Evolutionary conservation across 2,888 invertebrate genomes (phyloP), one percentile per base, ranked within the genome.

Genomic region (Pimpla rufipes): DNA sequence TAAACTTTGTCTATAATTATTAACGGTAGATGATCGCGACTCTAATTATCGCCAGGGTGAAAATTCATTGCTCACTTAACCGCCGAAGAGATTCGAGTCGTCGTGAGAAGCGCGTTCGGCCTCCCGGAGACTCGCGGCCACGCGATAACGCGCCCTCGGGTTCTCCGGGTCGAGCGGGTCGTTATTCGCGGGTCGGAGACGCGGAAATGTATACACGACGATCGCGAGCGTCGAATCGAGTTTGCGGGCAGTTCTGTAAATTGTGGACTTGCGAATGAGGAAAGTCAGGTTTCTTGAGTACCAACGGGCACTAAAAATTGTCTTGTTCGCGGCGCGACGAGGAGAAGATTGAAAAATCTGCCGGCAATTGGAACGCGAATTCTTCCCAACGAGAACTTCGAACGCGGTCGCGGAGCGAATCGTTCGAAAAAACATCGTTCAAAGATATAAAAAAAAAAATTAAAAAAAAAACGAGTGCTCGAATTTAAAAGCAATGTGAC

Each of bases 1-100:
- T 74, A 66, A 62, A 74, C 13, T 74, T 73, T 62, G 18, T 42
- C 18, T 57, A 6, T 66, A 42, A 66, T 66, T 45, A 66, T 66
- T 8, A n/a, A 23, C 45, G 42, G 11, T 23, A 37, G 21, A 66
- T 23, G n/a, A 29, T 47, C 18, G 8, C 29, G 13, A 74, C 47
- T 52, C n/a, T 45, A 55, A 68, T 78, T 78, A 45, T 62, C 62
- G 64, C 13, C 40, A 40, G 37, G 18, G 57, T 47, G 57, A 45
- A 21, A 42, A 37, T 57, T 67, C n/a, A 7, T 67, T 29, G 18
- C 67, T 62, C 74, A 42, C 16, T 73, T 47, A 23, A 59, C 2
- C 16, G 42, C 13, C 29, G 23, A 13, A 74, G 18, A 2, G 16
- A 37, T 21, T 52, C 6, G 23, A 52, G 3, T 52, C 10, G 29